phyloP scores from a whole-genome alignment of 2,888 invertebrate species.

The Sesia bembeciformis region DNA sequence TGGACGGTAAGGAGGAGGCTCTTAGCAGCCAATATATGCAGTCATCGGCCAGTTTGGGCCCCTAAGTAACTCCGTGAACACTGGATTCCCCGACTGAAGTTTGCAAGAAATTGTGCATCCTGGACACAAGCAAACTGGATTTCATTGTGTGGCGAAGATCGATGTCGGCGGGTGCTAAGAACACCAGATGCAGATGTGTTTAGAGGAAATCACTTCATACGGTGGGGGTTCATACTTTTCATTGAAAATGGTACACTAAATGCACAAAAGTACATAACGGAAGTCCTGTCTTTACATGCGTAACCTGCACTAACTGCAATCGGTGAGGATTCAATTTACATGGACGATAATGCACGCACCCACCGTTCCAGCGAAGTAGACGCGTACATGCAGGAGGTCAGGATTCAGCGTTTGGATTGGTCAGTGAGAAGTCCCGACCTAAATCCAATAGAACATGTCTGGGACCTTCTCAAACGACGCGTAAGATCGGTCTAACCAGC shows the following conservation, averaged over 20 bases:
- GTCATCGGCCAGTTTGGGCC: not conserved
- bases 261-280: constrained; percentile 6
- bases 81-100: not conserved
- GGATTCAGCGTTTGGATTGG: too few relatives aligned
- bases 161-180: constrained; percentile 1
- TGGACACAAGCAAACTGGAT: constrained; percentile 1
- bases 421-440: too few relatives aligned
- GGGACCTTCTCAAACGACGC: constrained; percentile 1
- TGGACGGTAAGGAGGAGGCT: constrained; percentile 1
- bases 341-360: constrained; percentile 3
- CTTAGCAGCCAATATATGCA: constrained; percentile 1
- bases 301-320: constrained; percentile 2
- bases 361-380: not conserved
- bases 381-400: not conserved
- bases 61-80: constrained; percentile 2
- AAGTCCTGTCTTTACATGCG: constrained; percentile 2
- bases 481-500: constrained; percentile 1
- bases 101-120: constrained; percentile 2
- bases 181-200: constrained; percentile 2
- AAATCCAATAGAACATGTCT: too few relatives aligned
- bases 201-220: constrained; percentile 5
- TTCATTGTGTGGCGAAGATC: not conserved
- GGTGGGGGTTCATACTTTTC: constrained; percentile 4
- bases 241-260: constrained; percentile 6
- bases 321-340: constrained; percentile 1